A percentile compares a stretch with the other conserved stretches of the same genome.
These are phyloP conservation scores for Fissipunctia ypsillon DNA, from an alignment of 2,888 invertebrate genomes.

Conservation along the genomic window DNA sequence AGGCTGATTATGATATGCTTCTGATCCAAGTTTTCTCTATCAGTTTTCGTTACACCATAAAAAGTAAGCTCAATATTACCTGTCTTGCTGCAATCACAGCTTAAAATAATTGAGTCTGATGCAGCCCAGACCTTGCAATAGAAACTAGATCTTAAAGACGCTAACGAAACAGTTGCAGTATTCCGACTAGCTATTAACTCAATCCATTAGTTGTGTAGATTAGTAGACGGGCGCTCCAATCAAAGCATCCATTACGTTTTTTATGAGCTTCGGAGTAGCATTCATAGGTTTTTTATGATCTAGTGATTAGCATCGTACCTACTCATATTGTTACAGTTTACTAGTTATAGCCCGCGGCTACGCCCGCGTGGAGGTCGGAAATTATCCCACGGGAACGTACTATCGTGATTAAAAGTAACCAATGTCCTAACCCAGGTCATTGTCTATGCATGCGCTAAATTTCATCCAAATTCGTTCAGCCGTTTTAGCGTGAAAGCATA, in stretches of 20 bases:
- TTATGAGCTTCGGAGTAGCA: conserved; percentile 31
- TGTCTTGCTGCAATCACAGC: neutral
- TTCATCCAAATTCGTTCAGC: no score
- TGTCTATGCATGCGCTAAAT: no score
- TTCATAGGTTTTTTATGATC: conserved; percentile 33
- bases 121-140: neutral
- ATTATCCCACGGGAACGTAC: no score
- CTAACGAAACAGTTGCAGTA: neutral
- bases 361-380: no score
- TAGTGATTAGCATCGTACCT: conserved; percentile 7
- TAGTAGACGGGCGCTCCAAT: conserved; percentile 23
- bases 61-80: neutral
- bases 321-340: neutral
- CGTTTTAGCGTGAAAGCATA: no score
- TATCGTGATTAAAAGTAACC: no score
- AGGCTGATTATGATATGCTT: no score
- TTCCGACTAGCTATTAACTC: neutral
- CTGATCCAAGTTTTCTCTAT: neutral
- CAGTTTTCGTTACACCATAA: neutral
- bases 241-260: conserved; percentile 41
- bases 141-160: neutral
- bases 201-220: conserved; percentile 17
- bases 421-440: no score
- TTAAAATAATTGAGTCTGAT: neutral
- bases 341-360: no score